Evolutionary conservation across 2,888 invertebrate genomes (phyloP).

Genomic region (Psylliodes chrysocephalus): DNA sequence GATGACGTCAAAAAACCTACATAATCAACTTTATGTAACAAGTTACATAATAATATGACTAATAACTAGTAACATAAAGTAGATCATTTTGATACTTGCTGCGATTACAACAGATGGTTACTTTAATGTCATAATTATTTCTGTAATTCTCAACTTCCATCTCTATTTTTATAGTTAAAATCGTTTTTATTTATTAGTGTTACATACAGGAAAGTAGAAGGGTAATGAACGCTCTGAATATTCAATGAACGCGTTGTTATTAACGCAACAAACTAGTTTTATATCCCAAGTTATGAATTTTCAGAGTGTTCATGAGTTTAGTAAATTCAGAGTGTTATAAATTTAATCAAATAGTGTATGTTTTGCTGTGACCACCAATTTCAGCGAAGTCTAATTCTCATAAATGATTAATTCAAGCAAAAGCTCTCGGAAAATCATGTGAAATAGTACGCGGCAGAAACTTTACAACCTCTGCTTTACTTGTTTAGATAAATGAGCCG

Average conservation of each 20-base stretch:
- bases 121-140: no score
- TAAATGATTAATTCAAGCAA: slow-evolving; percentile 32
- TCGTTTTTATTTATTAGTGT: no score
- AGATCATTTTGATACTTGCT: no score
- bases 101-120: no score
- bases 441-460: slow-evolving; percentile 23
- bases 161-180: no score
- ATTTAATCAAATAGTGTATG: slow-evolving; percentile 31
- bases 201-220: neutral
- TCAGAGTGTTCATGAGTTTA: neutral
- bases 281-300: neutral
- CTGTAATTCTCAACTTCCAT: no score
- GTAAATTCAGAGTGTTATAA: slow-evolving; percentile 20
- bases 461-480: slow-evolving; percentile 17
- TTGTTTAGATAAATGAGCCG: slow-evolving; percentile 27
- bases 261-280: neutral
- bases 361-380: slow-evolving; percentile 30
- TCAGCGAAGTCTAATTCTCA: slow-evolving; percentile 26
- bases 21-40: no score
- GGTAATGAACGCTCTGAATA: neutral
- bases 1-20: no score
- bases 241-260: neutral
- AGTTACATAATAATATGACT: no score
- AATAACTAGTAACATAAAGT: no score
- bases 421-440: slow-evolving; percentile 28